phyloP scores from a whole-genome alignment of 2,113 vertebrate genomes.

The Oncorhynchus masou region DNA sequence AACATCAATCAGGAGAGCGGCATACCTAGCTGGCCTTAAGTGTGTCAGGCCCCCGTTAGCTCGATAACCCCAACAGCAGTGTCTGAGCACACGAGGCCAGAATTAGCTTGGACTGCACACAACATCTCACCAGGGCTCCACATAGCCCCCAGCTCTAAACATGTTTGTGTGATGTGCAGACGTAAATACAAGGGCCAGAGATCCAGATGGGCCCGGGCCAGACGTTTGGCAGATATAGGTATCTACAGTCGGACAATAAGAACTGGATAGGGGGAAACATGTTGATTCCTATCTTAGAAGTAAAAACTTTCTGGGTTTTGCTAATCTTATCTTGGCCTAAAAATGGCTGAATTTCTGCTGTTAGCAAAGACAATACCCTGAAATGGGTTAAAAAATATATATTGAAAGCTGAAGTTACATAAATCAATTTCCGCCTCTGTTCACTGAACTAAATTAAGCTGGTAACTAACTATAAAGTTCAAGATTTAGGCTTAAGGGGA shows the following conservation, averaged over 20 bases:
- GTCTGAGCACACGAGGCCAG: conserved; percentile 24
- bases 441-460: neutral
- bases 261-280: neutral
- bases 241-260: neutral
- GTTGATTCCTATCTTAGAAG: neutral
- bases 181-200: conserved; percentile 21
- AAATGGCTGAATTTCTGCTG: neutral
- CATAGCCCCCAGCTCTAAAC: conserved; percentile 18
- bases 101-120: conserved; percentile 24
- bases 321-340: conserved; percentile 19
- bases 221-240: neutral
- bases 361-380: neutral
- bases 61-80: conserved; percentile 29
- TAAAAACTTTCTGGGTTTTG: conserved; percentile 20
- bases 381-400: neutral
- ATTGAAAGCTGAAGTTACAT: conserved; percentile 1
- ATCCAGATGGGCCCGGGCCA: neutral
- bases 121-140: conserved; percentile 28
- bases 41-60: conserved; percentile 31
- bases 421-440: too few species aligned
- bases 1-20: conserved; percentile 44
- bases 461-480: too few species aligned
- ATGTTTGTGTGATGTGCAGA: conserved; percentile 40
- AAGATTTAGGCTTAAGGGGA: neutral
- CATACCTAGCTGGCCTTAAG: conserved; percentile 17